Percentiles rank a stretch among this genome's conserved stretches.
Evolutionary conservation across 92 coral and sea anemone species (phyloP).

Genomic region (Blastomussa wellsi): DNA sequence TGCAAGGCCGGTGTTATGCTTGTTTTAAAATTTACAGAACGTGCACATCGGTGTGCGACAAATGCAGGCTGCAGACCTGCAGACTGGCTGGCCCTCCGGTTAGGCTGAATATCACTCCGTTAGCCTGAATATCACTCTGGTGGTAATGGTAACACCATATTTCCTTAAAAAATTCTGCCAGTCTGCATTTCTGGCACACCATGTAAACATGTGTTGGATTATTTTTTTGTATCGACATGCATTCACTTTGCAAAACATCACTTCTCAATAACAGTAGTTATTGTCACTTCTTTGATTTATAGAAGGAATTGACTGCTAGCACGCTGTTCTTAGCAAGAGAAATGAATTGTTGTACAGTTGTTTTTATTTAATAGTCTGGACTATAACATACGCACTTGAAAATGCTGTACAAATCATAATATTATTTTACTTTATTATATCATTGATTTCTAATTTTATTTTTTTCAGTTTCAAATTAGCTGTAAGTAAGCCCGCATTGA

Average conservation of each 20-base stretch:
- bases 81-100: no score
- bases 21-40: no score
- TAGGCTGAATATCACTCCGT: no score
- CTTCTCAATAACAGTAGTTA: background rate
- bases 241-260: background rate
- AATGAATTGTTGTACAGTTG: no score
- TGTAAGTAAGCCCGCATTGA: background rate
- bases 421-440: background rate
- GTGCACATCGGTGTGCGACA: no score
- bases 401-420: background rate
- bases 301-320: background rate
- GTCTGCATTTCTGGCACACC: no score
- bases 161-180: no score
- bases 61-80: no score
- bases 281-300: background rate
- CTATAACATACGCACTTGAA: background rate
- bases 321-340: no score
- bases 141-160: no score
- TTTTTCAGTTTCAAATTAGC: background rate
- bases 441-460: background rate
- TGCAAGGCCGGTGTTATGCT: background rate
- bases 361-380: no score
- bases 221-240: background rate
- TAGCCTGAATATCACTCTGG: no score
- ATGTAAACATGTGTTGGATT: background rate